Conservation (phyloP, 2,797 vertebrate species). For the Cuniculus paca region DNA sequence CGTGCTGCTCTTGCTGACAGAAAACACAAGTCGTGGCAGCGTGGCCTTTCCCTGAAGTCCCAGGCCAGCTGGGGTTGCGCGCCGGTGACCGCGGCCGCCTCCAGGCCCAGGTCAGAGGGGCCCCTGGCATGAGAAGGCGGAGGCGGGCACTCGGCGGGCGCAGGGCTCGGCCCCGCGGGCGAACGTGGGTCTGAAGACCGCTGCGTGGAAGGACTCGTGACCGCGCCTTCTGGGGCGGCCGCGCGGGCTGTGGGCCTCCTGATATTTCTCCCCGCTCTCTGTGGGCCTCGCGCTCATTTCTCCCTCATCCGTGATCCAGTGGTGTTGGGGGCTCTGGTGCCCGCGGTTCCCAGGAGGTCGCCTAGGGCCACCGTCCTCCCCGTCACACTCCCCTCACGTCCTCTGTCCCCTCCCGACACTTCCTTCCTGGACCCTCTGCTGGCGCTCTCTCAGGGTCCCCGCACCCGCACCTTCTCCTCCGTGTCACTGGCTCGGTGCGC, state of each 20-base stretch:
- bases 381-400: accelerated
- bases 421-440: not conserved
- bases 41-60: not conserved
- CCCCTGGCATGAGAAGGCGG: not conserved
- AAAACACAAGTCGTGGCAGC: not conserved
- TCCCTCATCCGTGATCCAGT: not conserved
- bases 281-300: not conserved
- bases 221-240: not conserved
- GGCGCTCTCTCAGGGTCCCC: not conserved
- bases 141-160: accelerated
- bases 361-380: too few relatives aligned
- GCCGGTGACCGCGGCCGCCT: not conserved
- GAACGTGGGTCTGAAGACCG: not conserved
- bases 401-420: too few relatives aligned
- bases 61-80: not conserved
- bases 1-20: too few relatives aligned
- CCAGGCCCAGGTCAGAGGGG: not conserved
- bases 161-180: accelerated
- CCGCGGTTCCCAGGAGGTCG: not conserved
- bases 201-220: not conserved
- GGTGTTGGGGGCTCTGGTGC: not conserved
- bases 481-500: not conserved
- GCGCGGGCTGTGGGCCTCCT: not conserved
- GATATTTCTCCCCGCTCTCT: not conserved
- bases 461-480: not conserved